Base-by-base conservation (phyloP, 2,113 vertebrate genomes). In the Stomatorhinus ivindoensis region DNA sequence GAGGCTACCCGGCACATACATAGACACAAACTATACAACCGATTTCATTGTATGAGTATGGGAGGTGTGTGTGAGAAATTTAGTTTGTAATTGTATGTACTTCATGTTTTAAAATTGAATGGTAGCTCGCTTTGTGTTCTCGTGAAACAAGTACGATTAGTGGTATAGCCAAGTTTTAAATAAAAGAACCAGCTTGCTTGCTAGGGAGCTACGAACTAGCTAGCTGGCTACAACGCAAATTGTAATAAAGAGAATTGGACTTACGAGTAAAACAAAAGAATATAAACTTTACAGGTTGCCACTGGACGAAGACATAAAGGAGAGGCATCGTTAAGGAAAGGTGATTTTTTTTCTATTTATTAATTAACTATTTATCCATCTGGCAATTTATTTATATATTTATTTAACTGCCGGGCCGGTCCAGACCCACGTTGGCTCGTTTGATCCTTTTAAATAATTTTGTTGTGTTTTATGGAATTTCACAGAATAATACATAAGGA, bases 41-140 rank as follows among this genome's bases (percentile, higher is more conserved):
- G 90, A 89, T 87, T 89, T 94, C 94, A 93, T 94, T 95, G 93
- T 94, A 90, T 83, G 80, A 82, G 91, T 88, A 51, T 89, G 76
- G 88, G 90, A 89, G 69, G 65, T 86, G 92, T 89, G 88, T 89
- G 88, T 7, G 87, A 48, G 39, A 10, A 35, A 51, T 73, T 58
- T 88, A 88, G 88, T 80, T 35, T 13, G 88, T 35, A 44, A 24
- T n/a, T 51, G 46, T n/a, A 76, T 51, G 88, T 53, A 13, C 3
- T 48, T 48, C 88, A 21, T 35, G 46, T 53, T 48, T 80, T 82
- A 69, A 11, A 50, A 50, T 76, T 17, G 47, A 50, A 50, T 46
- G 53, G 50, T 51, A 39, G n/a, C 27, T 76, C 51, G 48, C 50
- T 7, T n/a, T 58, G 80, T 7, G 88, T 65, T 42, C 80, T 61